Evolutionary conservation across 2,113 vertebrate species (phyloP), one percentile per base, ranked within the genome.

Genomic region (Axis porcinus): DNA sequence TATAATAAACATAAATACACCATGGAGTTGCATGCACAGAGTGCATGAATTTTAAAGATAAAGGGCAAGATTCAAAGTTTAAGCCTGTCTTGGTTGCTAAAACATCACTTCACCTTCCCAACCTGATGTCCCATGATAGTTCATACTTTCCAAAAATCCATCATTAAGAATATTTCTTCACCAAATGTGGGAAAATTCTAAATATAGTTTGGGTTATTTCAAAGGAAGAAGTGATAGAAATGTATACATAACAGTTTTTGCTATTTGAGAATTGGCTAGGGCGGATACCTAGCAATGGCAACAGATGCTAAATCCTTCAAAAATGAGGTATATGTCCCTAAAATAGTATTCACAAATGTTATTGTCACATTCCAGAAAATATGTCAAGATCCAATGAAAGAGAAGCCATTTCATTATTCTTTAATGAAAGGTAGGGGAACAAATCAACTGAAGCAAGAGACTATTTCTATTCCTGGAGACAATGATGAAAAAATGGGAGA

Each of bases 341-440:
- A 93, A 50, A 94, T 7, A 96, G 70, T 74, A 67, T 79, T 92
- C 57, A 92, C 27, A 93, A 89, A 36, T 76, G 27, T 70, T 27
- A 87, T 28, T 91, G 67, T 43, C 67, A 92, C 23, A 67, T 81
- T 76, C 25, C 27, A 92, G 92, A 84, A 96, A 95, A 70, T 36
- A 79, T 21, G 9, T 47, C 62, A 96, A 85, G 90, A 85, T 16
- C 78, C n/a, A 47, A 23, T 74, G 86, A 84, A 85, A 95, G 28
- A 74, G 17, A 84, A 97, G 27, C 6, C 43, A 54, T 83, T 96
- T 96, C 52, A 62, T 89, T 91, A 89, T 84, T 86, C 25, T 95
- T 86, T 97, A 58, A 55, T 84, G 86, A 85, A 58, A 23, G 5
- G 33, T 2, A 57, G 21, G 8, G 92, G 67, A 28, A 52, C 6